phyloP scores from a whole-genome alignment of 2,797 vertebrate species.

The Acanthiza pusilla region DNA sequence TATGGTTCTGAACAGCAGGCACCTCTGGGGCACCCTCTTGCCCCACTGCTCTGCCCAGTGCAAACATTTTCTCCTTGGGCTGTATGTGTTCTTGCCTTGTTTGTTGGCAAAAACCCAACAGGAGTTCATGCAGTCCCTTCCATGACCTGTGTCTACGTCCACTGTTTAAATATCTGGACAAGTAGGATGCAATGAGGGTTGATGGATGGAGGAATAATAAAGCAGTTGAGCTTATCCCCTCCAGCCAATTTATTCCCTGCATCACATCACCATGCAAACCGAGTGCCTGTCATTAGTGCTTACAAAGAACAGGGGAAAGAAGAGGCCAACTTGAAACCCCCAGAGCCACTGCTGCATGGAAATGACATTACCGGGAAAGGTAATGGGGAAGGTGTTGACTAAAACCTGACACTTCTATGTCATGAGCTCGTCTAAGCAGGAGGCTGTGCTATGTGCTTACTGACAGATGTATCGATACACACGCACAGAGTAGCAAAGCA shows the following conservation, averaged over 20 bases:
- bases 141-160: fast-evolving
- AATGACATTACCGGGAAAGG: background rate
- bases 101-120: background rate
- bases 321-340: background rate
- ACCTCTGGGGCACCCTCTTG: background rate
- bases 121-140: background rate
- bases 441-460: background rate
- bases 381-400: background rate
- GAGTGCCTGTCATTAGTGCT: background rate
- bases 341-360: background rate
- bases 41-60: background rate
- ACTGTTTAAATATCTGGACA: background rate
- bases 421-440: background rate
- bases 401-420: background rate
- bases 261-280: background rate
- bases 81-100: background rate
- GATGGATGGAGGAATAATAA: background rate
- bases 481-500: background rate
- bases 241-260: background rate
- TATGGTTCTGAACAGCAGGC: background rate
- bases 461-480: background rate
- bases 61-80: fast-evolving
- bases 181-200: background rate
- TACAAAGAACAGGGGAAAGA: background rate
- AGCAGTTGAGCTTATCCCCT: background rate